Evolutionary conservation across 2,113 vertebrate species (phyloP), one percentile per base, ranked within the genome.

Genomic region (Sprattus sprattus): DNA sequence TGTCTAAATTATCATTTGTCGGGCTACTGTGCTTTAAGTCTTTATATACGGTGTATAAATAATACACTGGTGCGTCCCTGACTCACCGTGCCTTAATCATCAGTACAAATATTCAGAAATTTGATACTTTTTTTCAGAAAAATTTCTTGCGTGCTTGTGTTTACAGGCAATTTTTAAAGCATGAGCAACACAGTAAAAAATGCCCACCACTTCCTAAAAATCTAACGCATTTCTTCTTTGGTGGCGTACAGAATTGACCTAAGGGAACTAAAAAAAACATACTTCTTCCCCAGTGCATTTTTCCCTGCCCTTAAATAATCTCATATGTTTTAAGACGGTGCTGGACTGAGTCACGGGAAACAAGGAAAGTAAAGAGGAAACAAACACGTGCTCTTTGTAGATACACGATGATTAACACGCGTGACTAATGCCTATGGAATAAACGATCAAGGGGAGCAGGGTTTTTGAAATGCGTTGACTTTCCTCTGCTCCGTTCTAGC

Each of bases 351-450:
- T 95, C 93, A 94, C 81, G 4, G 50, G 82, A 44, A 88, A 90
- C 83, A 88, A 85, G 87, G 71, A 78, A 78, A 90, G 88, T 85
- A 81, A 93, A 91, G 92, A 89, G 71, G 84, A 57, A 15, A 32
- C 83, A 92, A 88, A 89, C 67, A 45, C 87, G 82, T 49, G 83
- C 90, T 83, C 71, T 78, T 78, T 92, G 91, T 84, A 89, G 88
- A 90, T 85, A 92, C 50, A 78, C 83, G 88, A 88, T 94, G 92
- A 95, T 82, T 95, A 93, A 95, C 87, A 46, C 0, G 25, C 64
- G 85, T 95, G 94, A 95, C 93, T 94, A 93, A 95, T 18, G 84
- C 86, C 81, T 83, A 84, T 88, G 91, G 92, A 93, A 94, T 91
- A 93, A 89, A 93, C 90, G 89, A 92, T 91, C 46, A 89, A 89